Evolutionary conservation across 2,113 vertebrate genomes (phyloP).

Genomic region (Ia io): DNA sequence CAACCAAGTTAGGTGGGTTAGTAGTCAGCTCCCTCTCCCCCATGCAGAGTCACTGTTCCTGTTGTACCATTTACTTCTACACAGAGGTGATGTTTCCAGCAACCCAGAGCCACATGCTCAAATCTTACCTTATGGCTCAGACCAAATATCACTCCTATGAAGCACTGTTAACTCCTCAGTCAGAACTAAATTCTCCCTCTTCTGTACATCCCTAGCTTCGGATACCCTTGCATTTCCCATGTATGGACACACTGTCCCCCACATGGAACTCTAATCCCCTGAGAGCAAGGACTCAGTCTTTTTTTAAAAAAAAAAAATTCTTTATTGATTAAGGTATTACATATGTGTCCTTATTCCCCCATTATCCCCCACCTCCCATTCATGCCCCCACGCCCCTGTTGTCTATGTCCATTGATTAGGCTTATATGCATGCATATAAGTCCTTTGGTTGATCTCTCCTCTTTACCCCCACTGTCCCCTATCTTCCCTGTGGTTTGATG

Average conservation of each 20-base stretch:
- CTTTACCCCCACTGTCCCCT: too few species aligned
- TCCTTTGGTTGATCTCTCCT: too few species aligned
- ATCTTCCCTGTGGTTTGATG: too few species aligned
- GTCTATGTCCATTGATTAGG: too few species aligned
- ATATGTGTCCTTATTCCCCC: too few species aligned
- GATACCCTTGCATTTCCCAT: not conserved
- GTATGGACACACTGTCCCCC: not conserved
- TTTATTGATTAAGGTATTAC: too few species aligned
- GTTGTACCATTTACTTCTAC: not conserved
- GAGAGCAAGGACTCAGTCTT: not conserved
- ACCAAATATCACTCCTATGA: not conserved
- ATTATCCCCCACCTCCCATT: too few species aligned
- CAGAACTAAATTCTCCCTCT: not conserved
- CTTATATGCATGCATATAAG: too few species aligned
- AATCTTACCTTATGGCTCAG: not conserved
- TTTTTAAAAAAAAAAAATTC: too few species aligned
- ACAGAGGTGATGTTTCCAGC: not conserved
- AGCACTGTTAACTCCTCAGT: not conserved
- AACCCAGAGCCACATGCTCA: not conserved
- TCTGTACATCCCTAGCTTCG: not conserved
- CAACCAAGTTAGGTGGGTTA: not conserved
- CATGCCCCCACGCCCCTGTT: too few species aligned
- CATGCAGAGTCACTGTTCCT: not conserved
- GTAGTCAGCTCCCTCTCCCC: not conserved
- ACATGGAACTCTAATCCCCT: not conserved